These are phyloP conservation scores for Lepidurus packardi DNA, from an alignment of 1,140 invertebrate genomes.

Conservation along the genomic window DNA sequence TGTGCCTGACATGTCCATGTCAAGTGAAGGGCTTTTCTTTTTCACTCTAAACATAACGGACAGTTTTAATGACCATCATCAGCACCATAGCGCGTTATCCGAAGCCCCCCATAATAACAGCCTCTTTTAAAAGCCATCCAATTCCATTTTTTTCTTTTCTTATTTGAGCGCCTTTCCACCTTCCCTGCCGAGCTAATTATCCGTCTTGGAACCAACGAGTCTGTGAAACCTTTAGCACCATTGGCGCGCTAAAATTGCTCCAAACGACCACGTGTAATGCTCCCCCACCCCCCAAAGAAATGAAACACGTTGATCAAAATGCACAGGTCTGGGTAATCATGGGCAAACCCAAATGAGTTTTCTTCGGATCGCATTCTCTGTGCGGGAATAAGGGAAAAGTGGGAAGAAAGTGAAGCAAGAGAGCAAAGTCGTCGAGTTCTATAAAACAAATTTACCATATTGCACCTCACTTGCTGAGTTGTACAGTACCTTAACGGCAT, in stretches of 20 bases:
- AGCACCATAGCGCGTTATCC: neutral
- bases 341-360: neutral
- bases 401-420: neutral
- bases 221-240: too few relatives aligned
- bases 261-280: neutral
- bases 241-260: neutral
- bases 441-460: neutral
- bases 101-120: neutral
- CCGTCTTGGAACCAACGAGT: neutral
- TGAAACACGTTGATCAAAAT: neutral
- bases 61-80: neutral
- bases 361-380: neutral
- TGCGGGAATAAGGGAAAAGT: neutral
- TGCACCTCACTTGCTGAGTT: neutral
- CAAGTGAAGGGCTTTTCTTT: neutral
- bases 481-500: neutral
- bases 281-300: neutral
- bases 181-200: neutral
- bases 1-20: neutral
- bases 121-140: neutral
- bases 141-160: neutral
- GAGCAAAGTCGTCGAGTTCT: neutral
- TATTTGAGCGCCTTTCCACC: neutral
- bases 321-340: neutral
- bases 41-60: neutral